These are phyloP conservation scores for Grammomys surdaster DNA, from an alignment of 2,113 vertebrate species.

Conservation along the genomic window DNA sequence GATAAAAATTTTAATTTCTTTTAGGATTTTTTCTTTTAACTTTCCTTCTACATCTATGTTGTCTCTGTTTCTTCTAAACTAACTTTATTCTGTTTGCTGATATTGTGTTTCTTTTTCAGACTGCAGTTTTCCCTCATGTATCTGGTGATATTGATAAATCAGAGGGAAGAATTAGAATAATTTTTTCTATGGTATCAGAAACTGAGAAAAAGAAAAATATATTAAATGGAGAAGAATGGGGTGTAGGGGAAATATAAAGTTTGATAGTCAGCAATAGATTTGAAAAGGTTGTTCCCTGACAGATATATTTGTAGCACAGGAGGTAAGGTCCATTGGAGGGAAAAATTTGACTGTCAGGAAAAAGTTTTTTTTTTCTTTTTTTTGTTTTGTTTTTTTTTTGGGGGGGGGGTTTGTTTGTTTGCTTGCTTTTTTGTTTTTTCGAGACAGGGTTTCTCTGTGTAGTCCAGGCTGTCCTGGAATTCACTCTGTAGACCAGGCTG, in stretches of 20 bases:
- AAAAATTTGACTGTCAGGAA: neutral
- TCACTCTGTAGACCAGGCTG: no score
- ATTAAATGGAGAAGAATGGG: slow-evolving; percentile 20
- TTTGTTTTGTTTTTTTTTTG: neutral
- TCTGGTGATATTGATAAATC: neutral
- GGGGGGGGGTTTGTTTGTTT: no score
- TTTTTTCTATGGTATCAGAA: neutral
- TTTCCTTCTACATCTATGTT: slow-evolving; percentile 16
- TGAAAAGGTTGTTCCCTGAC: neutral
- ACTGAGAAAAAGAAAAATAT: neutral
- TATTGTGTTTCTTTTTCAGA: slow-evolving; percentile 21
- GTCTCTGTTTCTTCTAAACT: slow-evolving; percentile 50
- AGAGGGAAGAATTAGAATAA: neutral
- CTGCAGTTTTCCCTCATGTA: slow-evolving; percentile 10
- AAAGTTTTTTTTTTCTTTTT: neutral
- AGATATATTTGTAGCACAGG: slow-evolving; percentile 6
- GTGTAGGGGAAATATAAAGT: neutral
- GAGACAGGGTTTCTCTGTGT: no score
- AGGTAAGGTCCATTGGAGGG: neutral
- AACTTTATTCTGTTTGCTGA: neutral
- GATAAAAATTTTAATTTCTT: neutral
- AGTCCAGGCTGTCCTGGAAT: no score
- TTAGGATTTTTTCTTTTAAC: neutral
- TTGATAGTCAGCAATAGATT: neutral
- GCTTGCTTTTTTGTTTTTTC: no score